phyloP scores from a whole-genome alignment of 2,797 vertebrate genomes.

The Phoeniculus purpureus region DNA sequence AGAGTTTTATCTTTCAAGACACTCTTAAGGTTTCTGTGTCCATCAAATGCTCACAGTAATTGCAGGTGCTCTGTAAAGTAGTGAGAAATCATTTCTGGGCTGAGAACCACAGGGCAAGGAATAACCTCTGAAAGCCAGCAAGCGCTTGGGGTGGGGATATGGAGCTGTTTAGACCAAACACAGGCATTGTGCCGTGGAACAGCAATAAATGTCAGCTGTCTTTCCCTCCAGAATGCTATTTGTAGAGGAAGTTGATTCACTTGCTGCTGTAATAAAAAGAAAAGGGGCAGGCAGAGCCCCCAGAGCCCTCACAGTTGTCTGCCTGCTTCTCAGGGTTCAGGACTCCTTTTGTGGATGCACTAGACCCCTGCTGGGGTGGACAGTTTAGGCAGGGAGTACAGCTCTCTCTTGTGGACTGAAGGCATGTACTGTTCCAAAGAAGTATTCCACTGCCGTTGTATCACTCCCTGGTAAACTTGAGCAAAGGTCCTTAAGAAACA shows the following conservation, averaged over 20 bases:
- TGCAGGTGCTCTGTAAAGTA: not conserved
- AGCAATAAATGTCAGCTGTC: not conserved
- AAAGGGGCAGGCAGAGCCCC: not conserved
- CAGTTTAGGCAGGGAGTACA: not conserved
- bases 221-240: not conserved
- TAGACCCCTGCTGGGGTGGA: not conserved
- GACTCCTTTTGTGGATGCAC: not conserved
- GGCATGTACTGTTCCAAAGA: not conserved
- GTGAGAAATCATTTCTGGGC: not conserved
- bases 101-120: not conserved
- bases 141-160: not conserved
- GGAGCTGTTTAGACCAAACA: not conserved
- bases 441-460: not conserved
- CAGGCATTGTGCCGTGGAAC: not conserved
- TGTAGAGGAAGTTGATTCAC: not conserved
- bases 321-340: rapidly evolving
- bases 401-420: not conserved
- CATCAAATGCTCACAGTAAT: not conserved
- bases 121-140: not conserved
- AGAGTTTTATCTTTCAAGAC: not conserved
- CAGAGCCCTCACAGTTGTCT: not conserved
- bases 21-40: not conserved
- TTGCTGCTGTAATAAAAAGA: not conserved
- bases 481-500: not conserved
- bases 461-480: not conserved